Base-by-base conservation (phyloP, 2,797 vertebrate species). In the Gorsachius magnificus region DNA sequence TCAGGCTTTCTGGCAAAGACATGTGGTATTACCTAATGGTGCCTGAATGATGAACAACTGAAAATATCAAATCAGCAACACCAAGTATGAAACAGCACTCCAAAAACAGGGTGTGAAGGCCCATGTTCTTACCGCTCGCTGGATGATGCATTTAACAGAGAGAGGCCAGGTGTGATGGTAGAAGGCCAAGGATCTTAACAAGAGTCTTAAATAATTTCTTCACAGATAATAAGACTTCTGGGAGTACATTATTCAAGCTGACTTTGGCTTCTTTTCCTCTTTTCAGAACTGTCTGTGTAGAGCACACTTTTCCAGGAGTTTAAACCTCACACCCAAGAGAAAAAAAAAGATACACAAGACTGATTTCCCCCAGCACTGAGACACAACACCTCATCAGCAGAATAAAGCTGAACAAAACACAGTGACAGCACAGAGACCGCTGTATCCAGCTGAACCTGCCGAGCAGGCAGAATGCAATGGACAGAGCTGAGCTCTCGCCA, bases 391-490 rank as follows among this genome's bases (percentile, higher is more conserved):
- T 66, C 83, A 77, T 10, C 72, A 57, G 84, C 65, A 57, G 76
- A 64, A 38, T 5, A 51, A 65, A 81, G 76, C 83, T 33, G 58
- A 72, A 74, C 89, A 93, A 57, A 87, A 68, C 72, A 17, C 25
- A 80, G 53, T 0, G 4, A 51, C 45, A 45, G 76, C 89, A 18
- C 77, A 13, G 45, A 38, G 61, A 45, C 10, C 1, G 2, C 71
- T 31, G 22, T 4, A 5, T 15, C 65, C 72, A 4, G 83, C 85
- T 25, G 68, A 93, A 91, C 81, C 86, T 83, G 96, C 93, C 3
- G 54, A 96, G 96, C 83, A 28, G 71, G 94, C 95, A 87, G 60
- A 95, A 96, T 71, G 83, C 68, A 43, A 9, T 4, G 35, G 72
- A 77, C 85, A 95, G 87, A 53, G 9, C 92, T 63, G 71, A 87